Base-by-base conservation (phyloP, 2,888 invertebrate species). In the Nomada ferruginata region DNA sequence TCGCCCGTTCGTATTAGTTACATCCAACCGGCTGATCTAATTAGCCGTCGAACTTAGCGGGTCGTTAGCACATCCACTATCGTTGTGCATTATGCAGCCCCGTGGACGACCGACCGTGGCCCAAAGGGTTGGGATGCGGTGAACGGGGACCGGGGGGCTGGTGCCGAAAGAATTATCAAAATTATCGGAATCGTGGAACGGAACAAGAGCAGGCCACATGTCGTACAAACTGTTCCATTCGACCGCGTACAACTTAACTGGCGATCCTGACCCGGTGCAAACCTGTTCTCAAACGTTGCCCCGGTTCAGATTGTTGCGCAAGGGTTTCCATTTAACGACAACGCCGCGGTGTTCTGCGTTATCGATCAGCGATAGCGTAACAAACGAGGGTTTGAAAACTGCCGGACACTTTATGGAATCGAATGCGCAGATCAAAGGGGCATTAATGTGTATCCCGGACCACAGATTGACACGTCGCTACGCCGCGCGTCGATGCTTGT, bases 31-130 rank as follows among this genome's bases (percentile, higher is more conserved):
- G 75, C 52, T 68, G 83, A 85, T 87, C 87, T 87, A 85, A 87
- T 87, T 87, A 85, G 80, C 75, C 84, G 78, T 76, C 78, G 44
- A 78, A 76, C 79, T 87, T 82, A 82, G 79, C 85, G 73, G 81
- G 84, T 87, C 83, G 80, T 86, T 85, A 83, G 79, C 78, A 72
- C 74, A 68, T 86, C 69, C 71, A 13, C 59, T 78, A 83, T 86
- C 80, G 83, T 66, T 71, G 36, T 66, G 76, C 71, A 84, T 85
- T 86, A 83, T 85, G 60, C 85, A 57, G 52, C 29, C 18, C 42
- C 29, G 47, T 57, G 59, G 65, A 61, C 79, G 63, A 84, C 59
- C 75, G 70, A 64, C 42, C 68, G 9, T 10, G 13, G 23, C 36
- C 9, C 20, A 44, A 20, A 10, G 23, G 10, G 9, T 11, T 18